phyloP scores from a whole-genome alignment of 2,113 vertebrate genomes.

The Morone saxatilis region DNA sequence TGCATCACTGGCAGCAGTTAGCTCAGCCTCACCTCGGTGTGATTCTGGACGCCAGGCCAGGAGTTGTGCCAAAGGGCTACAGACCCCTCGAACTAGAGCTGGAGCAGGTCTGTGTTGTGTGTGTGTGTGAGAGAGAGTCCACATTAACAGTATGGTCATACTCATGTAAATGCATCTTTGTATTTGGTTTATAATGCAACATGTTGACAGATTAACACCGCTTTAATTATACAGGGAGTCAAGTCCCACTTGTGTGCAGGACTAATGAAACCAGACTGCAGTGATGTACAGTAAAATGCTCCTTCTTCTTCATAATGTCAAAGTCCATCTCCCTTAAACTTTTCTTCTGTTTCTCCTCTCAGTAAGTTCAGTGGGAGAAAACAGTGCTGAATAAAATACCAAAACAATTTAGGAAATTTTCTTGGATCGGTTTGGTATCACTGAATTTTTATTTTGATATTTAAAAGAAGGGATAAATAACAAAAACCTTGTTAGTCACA shows the following conservation, averaged over 20 bases:
- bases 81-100: slow-evolving; percentile 94
- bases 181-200: too few relatives aligned
- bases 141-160: not conserved
- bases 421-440: too few relatives aligned
- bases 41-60: slow-evolving; percentile 94
- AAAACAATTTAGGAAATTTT: too few relatives aligned
- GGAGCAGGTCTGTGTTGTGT: slow-evolving; percentile 90
- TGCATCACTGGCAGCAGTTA: slow-evolving; percentile 99
- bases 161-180: not conserved
- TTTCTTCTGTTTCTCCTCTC: too few relatives aligned
- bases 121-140: not conserved
- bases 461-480: too few relatives aligned
- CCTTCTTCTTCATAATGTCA: not conserved
- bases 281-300: not conserved
- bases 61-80: slow-evolving; percentile 97
- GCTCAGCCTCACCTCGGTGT: slow-evolving; percentile 98
- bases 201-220: too few relatives aligned
- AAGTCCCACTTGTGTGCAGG: not conserved
- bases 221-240: not conserved
- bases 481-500: too few relatives aligned
- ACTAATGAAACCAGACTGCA: not conserved
- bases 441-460: too few relatives aligned
- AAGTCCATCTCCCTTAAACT: too few relatives aligned
- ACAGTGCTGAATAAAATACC: too few relatives aligned
- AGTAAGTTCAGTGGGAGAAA: too few relatives aligned